Evolutionary conservation across 2,888 invertebrate species (phyloP).

Genomic region (Polietes domitor): DNA sequence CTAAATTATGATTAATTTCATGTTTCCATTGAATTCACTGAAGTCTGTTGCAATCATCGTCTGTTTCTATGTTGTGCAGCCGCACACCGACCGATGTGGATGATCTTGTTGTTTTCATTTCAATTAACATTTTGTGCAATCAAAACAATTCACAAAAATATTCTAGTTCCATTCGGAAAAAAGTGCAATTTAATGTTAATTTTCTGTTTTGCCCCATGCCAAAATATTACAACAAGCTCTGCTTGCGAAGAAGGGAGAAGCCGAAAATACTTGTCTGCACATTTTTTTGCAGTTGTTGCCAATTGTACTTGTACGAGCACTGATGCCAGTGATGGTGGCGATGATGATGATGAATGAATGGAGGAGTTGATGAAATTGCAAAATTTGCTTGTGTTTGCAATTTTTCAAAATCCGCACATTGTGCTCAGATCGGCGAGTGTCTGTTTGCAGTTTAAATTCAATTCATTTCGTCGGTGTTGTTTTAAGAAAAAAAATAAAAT

Average conservation of each 20-base stretch:
- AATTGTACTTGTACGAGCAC: background rate
- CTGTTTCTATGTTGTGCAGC: conserved; percentile 18
- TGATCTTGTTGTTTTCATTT: conserved; percentile 44
- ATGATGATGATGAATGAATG: conserved; percentile 49
- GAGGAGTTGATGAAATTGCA: conserved; percentile 59
- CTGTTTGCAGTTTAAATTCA: conserved; percentile 11
- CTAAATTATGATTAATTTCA: background rate
- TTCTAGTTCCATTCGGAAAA: conserved; percentile 45
- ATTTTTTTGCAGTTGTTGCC: background rate
- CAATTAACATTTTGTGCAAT: conserved; percentile 54
- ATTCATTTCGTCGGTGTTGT: background rate
- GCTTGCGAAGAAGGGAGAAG: conserved; percentile 3
- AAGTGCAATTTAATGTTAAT: conserved; percentile 61
- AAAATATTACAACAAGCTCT: conserved; percentile 3
- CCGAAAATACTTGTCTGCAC: conserved; percentile 21
- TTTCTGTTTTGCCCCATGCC: conserved; percentile 25
- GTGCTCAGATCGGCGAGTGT: background rate
- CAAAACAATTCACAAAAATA: conserved; percentile 48
- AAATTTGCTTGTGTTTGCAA: conserved; percentile 45
- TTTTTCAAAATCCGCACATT: conserved; percentile 30
- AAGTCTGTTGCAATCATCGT: conserved; percentile 49
- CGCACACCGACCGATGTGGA: background rate
- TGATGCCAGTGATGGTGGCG: conserved; percentile 18
- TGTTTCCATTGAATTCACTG: conserved; percentile 38
- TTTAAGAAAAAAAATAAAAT: too few species aligned